These are phyloP conservation scores for Florisuga fusca DNA, from an alignment of 2,797 vertebrate genomes.

Conservation along the genomic window DNA sequence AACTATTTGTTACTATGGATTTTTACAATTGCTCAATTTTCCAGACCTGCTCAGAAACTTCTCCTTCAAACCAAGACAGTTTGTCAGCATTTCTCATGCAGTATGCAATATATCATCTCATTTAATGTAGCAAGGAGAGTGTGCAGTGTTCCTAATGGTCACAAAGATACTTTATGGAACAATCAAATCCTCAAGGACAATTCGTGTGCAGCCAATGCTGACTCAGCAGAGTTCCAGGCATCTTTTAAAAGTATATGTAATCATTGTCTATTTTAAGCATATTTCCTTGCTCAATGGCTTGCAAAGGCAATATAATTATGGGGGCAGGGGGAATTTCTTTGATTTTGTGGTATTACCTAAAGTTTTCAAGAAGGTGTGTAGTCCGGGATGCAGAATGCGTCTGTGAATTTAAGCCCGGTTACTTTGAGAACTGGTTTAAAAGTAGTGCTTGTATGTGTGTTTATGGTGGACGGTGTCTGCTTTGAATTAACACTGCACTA, in stretches of 20 bases:
- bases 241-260: not conserved
- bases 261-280: not conserved
- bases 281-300: not conserved
- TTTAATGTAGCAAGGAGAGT: not conserved
- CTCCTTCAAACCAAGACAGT: not conserved
- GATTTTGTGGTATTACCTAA: not conserved
- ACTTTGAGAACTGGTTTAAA: not conserved
- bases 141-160: not conserved
- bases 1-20: not conserved
- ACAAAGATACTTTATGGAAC: not conserved
- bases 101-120: not conserved
- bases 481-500: not conserved
- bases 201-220: not conserved
- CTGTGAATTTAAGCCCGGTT: not conserved
- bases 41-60: not conserved
- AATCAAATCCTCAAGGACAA: conserved; percentile 29
- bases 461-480: not conserved
- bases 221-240: not conserved
- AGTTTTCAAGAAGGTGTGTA: rapidly evolving
- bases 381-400: not conserved
- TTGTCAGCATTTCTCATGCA: not conserved
- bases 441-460: not conserved
- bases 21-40: conserved; percentile 43
- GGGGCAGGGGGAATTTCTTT: not conserved
- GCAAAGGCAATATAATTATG: not conserved